Evolutionary conservation across 2,797 vertebrate genomes (phyloP), one percentile per base, ranked within the genome.

Genomic region (Manis javanica): DNA sequence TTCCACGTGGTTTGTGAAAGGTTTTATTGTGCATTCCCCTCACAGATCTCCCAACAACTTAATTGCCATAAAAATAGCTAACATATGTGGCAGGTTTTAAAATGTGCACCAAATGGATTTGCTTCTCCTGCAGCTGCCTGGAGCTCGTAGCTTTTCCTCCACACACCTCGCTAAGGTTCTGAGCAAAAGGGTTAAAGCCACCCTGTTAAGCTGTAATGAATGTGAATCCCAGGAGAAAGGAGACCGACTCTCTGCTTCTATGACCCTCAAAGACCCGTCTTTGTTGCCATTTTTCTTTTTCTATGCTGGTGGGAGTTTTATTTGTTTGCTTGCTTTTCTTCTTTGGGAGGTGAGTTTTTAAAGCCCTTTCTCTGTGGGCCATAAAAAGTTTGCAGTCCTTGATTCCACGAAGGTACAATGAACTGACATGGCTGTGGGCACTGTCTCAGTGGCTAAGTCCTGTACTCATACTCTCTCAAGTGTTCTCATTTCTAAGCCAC

Each of bases 21-120:
- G 88, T 96, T 97, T 97, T 97, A 97, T 86, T 96, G 78, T 7
- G 0, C 74, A 63, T 66, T 95, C 81, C 72, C 84, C 46, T 84
- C 66, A 68, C 91, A 95, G 96, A 96, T 91, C 64, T 79, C 83
- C 83, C 86, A 89, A 95, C 95, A 88, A 95, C 96, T 93, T 97
- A 96, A 95, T 85, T 96, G 94, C 94, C 89, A 90, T 91, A 91
- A 97, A 96, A 95, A 96, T 93, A 63, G 83, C 91, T 97, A 97
- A 96, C 96, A 96, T 95, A 91, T 96, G 97, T 94, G 79, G 55
- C 69, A 68, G 74, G 90, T 95, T 97, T 97, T 94, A 82, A 95
- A 96, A 91, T 75, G 75, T 93, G 91, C 90, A 68, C 57, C 78
- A 91, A 91, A 92, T 84, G 77, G 49, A 94, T 93, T 87, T 97